Conservation (phyloP, 2,797 vertebrate genomes). For the Manis javanica region DNA sequence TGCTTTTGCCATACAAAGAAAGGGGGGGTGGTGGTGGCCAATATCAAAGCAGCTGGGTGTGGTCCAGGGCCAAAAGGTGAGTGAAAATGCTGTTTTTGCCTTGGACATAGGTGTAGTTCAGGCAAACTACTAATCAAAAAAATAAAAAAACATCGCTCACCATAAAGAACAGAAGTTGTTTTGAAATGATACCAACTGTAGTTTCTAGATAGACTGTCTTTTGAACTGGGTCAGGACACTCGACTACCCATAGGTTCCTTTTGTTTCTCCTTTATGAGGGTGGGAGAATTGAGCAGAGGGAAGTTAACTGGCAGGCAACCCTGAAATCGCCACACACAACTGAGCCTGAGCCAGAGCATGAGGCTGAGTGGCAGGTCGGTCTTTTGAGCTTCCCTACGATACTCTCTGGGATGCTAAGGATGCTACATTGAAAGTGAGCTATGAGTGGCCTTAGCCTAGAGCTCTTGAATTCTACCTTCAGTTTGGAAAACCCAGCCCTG, state of each 20-base stretch:
- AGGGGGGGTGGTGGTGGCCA: not conserved
- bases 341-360: not conserved
- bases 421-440: not conserved
- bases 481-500: not conserved
- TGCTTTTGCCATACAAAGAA: not conserved
- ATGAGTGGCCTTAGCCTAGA: not conserved
- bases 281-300: not conserved
- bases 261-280: not conserved
- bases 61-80: not conserved
- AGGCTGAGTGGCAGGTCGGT: not conserved
- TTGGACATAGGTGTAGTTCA: not conserved
- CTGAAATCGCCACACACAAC: not conserved
- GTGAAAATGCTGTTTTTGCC: constrained; percentile 24
- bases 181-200: constrained; percentile 19
- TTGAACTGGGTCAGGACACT: not conserved
- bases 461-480: not conserved
- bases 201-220: constrained; percentile 47
- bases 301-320: not conserved
- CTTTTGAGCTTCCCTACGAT: not conserved
- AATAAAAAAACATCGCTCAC: not conserved
- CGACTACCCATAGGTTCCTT: not conserved
- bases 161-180: constrained; percentile 41
- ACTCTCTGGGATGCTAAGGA: not conserved
- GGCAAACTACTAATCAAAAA: not conserved
- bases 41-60: not conserved